phyloP scores from a whole-genome alignment of 2,888 invertebrate species.

The Caenorhabditis angaria region DNA sequence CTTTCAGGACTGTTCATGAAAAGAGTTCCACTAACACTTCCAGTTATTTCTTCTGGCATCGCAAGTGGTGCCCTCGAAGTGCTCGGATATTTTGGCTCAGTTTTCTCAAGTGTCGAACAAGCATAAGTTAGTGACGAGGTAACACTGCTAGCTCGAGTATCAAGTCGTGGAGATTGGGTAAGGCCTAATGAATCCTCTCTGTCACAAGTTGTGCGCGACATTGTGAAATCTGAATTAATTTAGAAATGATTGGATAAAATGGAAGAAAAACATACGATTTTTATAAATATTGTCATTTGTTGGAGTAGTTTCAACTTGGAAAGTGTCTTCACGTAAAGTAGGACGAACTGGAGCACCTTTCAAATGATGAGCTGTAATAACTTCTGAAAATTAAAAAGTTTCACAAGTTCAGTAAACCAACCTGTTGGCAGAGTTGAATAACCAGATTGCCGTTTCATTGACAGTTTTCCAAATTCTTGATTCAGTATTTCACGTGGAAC shows the following conservation, averaged over 20 bases:
- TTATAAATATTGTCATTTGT: constrained; percentile 19
- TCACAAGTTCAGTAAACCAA: not conserved
- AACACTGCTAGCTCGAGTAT: constrained; percentile 47
- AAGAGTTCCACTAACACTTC: constrained; percentile 27
- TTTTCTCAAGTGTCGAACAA: constrained; percentile 28
- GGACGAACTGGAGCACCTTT: not conserved
- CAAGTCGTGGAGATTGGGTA: constrained; percentile 32
- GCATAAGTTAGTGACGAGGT: constrained; percentile 50
- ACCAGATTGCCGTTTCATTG: constrained; percentile 19
- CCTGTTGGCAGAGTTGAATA: constrained; percentile 30
- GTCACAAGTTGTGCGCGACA: constrained; percentile 35
- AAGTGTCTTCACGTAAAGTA: constrained; percentile 9
- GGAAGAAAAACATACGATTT: constrained; percentile 17
- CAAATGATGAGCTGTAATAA: not conserved
- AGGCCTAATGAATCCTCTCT: constrained; percentile 49
- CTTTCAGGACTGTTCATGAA: constrained; percentile 11
- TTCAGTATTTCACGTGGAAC: constrained; percentile 15
- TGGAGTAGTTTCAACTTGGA: constrained; percentile 16
- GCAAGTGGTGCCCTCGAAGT: constrained; percentile 61
- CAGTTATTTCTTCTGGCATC: constrained; percentile 61
- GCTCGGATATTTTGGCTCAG: constrained; percentile 12
- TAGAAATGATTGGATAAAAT: not conserved
- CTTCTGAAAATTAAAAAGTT: not conserved
- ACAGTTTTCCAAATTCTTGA: not conserved
- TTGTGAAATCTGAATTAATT: constrained; percentile 26